phyloP scores from a whole-genome alignment of 2,888 invertebrate genomes.

The Venustoraphidia nigricollis region DNA sequence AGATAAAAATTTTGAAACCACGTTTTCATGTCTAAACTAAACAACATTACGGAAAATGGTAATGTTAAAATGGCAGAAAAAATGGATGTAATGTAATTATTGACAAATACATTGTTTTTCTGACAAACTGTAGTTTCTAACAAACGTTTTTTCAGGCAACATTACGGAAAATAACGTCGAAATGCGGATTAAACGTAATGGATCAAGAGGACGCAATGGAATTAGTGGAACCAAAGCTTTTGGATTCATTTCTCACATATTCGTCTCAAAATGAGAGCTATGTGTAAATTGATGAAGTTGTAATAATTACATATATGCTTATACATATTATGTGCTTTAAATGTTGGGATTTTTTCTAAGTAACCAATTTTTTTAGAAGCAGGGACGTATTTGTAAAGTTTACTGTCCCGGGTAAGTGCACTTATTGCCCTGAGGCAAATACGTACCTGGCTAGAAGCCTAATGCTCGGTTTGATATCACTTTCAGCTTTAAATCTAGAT shows the following conservation, averaged over 20 bases:
- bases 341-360: not conserved
- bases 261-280: constrained; percentile 69
- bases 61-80: no score
- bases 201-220: constrained; percentile 48
- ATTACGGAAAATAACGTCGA: constrained; percentile 41
- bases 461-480: no score
- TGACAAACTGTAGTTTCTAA: constrained; percentile 5
- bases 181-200: constrained; percentile 36
- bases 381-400: not conserved
- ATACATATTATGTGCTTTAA: not conserved
- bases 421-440: no score
- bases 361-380: not conserved
- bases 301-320: not conserved
- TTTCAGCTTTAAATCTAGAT: no score
- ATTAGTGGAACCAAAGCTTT: constrained; percentile 55
- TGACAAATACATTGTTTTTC: not conserved
- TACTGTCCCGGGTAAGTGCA: no score
- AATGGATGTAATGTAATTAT: no score
- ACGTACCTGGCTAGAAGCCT: no score
- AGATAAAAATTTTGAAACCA: no score
- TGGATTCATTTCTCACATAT: constrained; percentile 66
- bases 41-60: no score
- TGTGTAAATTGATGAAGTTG: constrained; percentile 31
- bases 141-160: constrained; percentile 36
- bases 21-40: no score